phyloP scores from a whole-genome alignment of 1,140 invertebrate species.

The Diuraphis noxia region DNA sequence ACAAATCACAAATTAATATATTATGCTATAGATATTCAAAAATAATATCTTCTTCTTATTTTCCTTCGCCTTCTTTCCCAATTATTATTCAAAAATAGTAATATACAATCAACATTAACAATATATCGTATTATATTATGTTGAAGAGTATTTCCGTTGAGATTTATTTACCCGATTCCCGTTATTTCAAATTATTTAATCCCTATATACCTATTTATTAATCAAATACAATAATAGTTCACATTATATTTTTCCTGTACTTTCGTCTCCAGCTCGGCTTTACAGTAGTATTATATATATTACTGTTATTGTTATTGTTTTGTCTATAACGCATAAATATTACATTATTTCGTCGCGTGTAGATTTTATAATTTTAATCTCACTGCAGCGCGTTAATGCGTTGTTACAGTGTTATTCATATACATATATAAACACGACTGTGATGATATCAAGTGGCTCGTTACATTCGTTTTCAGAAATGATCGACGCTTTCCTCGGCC shows the following conservation, averaged over 20 bases:
- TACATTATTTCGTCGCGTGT: neutral
- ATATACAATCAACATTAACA: no score
- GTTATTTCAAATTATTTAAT: neutral
- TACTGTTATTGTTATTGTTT: neutral
- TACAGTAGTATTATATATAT: neutral
- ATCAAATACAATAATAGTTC: neutral
- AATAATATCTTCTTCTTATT: no score
- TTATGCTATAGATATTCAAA: no score
- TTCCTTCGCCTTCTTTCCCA: no score
- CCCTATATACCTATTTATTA: neutral
- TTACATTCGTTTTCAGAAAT: constrained; percentile 10
- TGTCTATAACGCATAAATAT: neutral
- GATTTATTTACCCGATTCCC: neutral
- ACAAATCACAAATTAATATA: neutral
- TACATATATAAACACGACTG: neutral
- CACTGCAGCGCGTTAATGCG: neutral
- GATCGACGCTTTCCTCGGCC: constrained; percentile 39
- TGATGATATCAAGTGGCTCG: constrained; percentile 17
- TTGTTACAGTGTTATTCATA: neutral
- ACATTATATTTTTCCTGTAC: neutral
- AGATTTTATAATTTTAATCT: neutral
- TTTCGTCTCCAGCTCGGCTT: neutral
- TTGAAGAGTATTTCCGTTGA: neutral
- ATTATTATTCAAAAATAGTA: no score
- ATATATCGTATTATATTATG: neutral